Evolutionary conservation across 1,140 invertebrate species (phyloP), one percentile per base, ranked within the genome.

Genomic region (Cotesia vestalis): DNA sequence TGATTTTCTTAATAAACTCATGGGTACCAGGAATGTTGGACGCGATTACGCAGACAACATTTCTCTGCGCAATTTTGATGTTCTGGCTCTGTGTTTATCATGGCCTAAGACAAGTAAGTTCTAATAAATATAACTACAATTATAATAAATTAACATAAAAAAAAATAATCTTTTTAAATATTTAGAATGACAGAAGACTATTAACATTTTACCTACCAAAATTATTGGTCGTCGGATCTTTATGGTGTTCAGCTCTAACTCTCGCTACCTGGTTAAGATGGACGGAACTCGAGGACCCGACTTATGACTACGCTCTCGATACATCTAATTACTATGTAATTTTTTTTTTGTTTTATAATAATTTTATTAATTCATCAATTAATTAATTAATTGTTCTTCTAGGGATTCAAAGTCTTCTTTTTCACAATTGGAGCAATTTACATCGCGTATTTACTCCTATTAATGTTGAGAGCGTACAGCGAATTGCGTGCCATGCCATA

Each of bases 11-110:
- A 34, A 88, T 96, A 9, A 94, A 95, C 80, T 96, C 95, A 6
- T 96, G 95, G 91, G 85, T 98, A 69, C 95, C 96, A 0, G 94
- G 95, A 57, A 92, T 98, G 88, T 80, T 98, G 76, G 96, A 98
- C 87, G 93, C 94, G 2, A 80, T 97, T 38, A 91, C 97, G 69
- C 97, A 98, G 88, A 93, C 95, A 0, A 93, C 94, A 3, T 98
- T 98, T 86, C 87, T 98, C 0, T 94, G 92, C 80, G 91, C 91
- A 2, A 88, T 98, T 57, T 88, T 98, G 63, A 89, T 99, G 77
- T 98, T 97, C 80, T 99, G 97, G 97, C 88, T 98, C 11, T 95
- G 94, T 78, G 91, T 96, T 67, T 99, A 98, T 87, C 97, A 99
- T 84, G 96, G 96, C 27, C 88, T 98, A 12, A 88, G 96, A 81